A percentile compares a stretch with the other conserved stretches of the same genome.
These are phyloP conservation scores for Drosophila seclusa DNA, from an alignment of 2,888 invertebrate genomes.

Conservation along the genomic window DNA sequence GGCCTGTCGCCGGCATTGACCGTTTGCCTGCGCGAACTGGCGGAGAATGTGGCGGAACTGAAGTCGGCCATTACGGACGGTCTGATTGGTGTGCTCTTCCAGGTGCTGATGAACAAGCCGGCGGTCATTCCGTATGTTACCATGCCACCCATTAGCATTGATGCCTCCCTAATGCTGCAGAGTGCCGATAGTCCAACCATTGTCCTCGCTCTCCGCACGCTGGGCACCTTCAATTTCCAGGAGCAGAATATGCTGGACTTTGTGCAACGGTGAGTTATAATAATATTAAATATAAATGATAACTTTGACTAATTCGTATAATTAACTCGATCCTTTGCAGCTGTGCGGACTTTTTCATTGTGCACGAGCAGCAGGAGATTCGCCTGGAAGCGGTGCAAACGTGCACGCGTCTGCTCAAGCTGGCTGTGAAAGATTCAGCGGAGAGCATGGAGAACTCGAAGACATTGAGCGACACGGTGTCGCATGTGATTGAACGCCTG, in stretches of 20 bases:
- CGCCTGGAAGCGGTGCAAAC: constrained; percentile 97
- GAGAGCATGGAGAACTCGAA: constrained; percentile 89
- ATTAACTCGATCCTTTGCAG: constrained; percentile 80
- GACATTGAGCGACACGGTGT: constrained; percentile 94
- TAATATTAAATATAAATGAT: not conserved
- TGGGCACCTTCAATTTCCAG: constrained; percentile 96
- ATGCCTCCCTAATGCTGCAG: constrained; percentile 69
- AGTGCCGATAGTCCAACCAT: constrained; percentile 92
- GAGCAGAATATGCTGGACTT: constrained; percentile 96
- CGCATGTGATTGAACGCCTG: constrained; percentile 95
- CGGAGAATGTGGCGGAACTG: constrained; percentile 93
- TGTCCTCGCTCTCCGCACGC: constrained; percentile 95
- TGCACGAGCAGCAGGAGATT: constrained; percentile 95
- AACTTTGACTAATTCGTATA: not conserved
- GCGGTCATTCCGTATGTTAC: constrained; percentile 88
- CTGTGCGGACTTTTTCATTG: constrained; percentile 96
- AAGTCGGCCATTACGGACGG: constrained; percentile 97
- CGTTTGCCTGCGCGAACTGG: constrained; percentile 95
- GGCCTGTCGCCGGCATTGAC: constrained; percentile 96
- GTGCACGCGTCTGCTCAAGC: constrained; percentile 94
- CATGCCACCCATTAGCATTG: constrained; percentile 83
- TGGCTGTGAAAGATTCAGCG: constrained; percentile 89
- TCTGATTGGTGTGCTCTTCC: constrained; percentile 94
- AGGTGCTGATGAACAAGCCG: constrained; percentile 95
- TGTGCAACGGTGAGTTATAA: constrained; percentile 88